Evolutionary conservation across 2,113 vertebrate genomes (phyloP).

Genomic region (Varanus komodoensis): DNA sequence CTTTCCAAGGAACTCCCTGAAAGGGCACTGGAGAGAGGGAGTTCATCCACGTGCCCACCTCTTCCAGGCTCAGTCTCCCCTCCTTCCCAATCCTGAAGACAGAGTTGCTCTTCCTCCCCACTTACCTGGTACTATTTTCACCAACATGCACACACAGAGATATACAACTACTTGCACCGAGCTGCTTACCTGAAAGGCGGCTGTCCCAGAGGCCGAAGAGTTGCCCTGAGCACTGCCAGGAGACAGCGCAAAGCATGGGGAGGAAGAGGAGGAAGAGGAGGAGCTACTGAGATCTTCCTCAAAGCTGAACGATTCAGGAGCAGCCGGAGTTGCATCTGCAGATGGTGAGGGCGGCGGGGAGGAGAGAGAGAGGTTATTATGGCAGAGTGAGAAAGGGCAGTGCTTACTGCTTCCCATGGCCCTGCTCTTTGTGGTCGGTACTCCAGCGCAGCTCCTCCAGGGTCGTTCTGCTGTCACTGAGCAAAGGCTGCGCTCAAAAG

Average conservation of each 20-base stretch:
- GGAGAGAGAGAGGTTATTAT: not conserved
- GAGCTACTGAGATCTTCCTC: slow-evolving; percentile 83
- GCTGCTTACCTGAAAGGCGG: slow-evolving; percentile 73
- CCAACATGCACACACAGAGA: not conserved
- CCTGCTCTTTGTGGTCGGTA: not conserved
- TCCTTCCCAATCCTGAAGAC: not conserved
- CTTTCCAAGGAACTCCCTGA: not conserved
- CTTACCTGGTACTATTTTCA: too few species aligned
- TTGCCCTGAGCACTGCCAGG: slow-evolving; percentile 71
- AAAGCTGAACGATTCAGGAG: slow-evolving; percentile 77
- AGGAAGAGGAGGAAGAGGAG: slow-evolving; percentile 74
- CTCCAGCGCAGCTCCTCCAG: not conserved
- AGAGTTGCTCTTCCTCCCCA: not conserved
- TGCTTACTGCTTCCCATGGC: too few species aligned
- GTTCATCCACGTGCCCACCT: not conserved
- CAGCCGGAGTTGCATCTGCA: slow-evolving; percentile 65
- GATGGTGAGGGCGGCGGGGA: not conserved
- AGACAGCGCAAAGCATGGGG: slow-evolving; percentile 74
- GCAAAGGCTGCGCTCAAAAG: not conserved
- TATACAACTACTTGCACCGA: not conserved
- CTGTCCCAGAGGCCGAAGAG: slow-evolving; percentile 66
- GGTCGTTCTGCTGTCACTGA: not conserved
- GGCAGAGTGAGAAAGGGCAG: not conserved
- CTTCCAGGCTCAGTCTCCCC: not conserved
- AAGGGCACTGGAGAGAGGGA: not conserved